Base-by-base conservation (phyloP, 2,113 vertebrate species). In the Heterotis niloticus region DNA sequence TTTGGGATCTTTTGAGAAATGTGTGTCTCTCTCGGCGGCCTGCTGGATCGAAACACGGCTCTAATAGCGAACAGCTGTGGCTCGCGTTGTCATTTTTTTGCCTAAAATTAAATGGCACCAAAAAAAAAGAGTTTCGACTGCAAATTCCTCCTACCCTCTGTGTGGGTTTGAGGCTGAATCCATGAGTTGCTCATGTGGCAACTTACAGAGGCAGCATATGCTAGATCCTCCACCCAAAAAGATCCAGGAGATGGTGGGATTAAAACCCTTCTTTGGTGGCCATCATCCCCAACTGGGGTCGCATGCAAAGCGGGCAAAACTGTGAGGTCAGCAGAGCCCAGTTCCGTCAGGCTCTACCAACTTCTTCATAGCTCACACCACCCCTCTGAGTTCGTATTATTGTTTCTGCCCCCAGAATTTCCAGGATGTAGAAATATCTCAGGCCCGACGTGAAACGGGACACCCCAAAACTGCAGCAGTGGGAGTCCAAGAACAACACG, bases 31-130 rank as follows among this genome's bases (percentile, higher is more conserved):
- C 80, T 86, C 83, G 62, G 81, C 82, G 86, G 83, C 81, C 79
- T 80, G 75, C 77, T 76, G 62, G 54, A 81, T 82, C 81, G 34
- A 44, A 44, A 65, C 83, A 75, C 79, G 20, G 78, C 68, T 65
- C 77, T 91, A 91, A 91, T 91, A 78, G 73, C 65, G 76, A 84
- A 83, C 91, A 92, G 86, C 89, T 91, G 90, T 86, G 82, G 70
- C 74, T 84, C 82, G 81, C 81, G 82, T 81, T 82, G 80, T 83
- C 76, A 73, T 78, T 88, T 79, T 59, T 70, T 85, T 72, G 88
- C 89, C 88, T 86, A 75, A 89, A 83, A 86, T 78, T 86, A 28
- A 77, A 75, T 56, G 34, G 78, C 77, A 79, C 56, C 34, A 44
- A 44, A 44, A 44, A 44, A 70, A 34, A 70, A 29, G 29, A 29